Conservation (phyloP, 1,140 invertebrate genomes). For the Microplitis demolitor region DNA sequence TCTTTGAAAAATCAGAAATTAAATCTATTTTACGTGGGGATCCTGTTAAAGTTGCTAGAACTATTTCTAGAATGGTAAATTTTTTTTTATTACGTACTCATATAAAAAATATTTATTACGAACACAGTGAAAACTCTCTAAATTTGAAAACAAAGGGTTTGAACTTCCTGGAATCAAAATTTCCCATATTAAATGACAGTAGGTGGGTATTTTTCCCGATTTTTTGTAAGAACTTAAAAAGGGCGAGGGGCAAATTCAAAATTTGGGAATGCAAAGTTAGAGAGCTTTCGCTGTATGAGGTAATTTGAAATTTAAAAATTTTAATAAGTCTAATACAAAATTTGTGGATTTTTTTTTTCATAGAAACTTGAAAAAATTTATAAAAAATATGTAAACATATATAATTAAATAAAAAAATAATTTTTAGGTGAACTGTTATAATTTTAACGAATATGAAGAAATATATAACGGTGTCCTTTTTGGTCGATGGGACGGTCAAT, state of each 20-base stretch:
- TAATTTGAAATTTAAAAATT: too few relatives aligned
- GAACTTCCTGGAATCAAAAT: too few relatives aligned
- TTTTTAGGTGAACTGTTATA: constrained; percentile 67
- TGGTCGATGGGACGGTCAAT: constrained; percentile 72
- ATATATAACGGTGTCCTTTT: constrained; percentile 61
- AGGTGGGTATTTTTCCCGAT: too few relatives aligned
- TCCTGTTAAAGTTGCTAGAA: constrained; percentile 72
- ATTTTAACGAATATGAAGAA: constrained; percentile 43
- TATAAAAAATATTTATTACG: not conserved
- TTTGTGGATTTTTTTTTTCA: too few relatives aligned
- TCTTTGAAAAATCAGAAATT: constrained; percentile 60
- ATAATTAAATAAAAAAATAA: constrained; percentile 1
- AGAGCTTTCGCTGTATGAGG: too few relatives aligned
- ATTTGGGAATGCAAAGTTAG: too few relatives aligned
- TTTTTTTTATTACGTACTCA: not conserved
- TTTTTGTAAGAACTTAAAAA: too few relatives aligned
- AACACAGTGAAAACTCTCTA: too few relatives aligned
- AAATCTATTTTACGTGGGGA: constrained; percentile 66
- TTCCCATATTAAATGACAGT: too few relatives aligned
- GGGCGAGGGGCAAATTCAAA: too few relatives aligned
- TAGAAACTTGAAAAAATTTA: not conserved
- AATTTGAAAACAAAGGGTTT: too few relatives aligned
- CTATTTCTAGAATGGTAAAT: constrained; percentile 73
- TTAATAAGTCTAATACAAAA: too few relatives aligned
- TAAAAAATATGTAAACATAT: not conserved